Percentiles rank a stretch among this genome's conserved stretches.
phyloP scores from a whole-genome alignment of 2,113 vertebrate species.

The Bufo gargarizans region DNA sequence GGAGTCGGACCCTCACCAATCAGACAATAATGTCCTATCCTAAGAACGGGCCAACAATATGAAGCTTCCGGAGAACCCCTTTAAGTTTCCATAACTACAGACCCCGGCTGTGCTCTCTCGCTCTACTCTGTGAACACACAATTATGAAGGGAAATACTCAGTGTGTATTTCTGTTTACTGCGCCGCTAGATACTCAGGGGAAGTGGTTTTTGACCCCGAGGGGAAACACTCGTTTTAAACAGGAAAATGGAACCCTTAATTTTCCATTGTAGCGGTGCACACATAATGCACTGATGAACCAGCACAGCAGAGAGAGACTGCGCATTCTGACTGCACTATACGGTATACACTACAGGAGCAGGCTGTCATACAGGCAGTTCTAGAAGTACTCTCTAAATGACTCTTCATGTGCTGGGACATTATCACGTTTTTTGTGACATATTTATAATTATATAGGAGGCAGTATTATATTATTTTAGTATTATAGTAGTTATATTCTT shows the following conservation, averaged over 20 bases:
- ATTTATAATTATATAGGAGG: too few relatives aligned
- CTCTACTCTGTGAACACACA: background rate
- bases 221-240: slow-evolving; percentile 82
- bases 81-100: background rate
- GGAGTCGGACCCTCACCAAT: too few relatives aligned
- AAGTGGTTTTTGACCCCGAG: slow-evolving; percentile 77
- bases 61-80: too few relatives aligned
- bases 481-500: too few relatives aligned
- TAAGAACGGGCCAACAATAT: too few relatives aligned
- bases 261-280: slow-evolving; percentile 53
- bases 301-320: background rate
- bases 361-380: background rate
- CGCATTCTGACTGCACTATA: background rate
- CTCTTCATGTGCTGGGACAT: too few relatives aligned
- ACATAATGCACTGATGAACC: slow-evolving; percentile 1
- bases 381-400: too few relatives aligned
- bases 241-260: slow-evolving; percentile 78
- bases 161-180: slow-evolving; percentile 60
- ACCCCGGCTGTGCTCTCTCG: background rate
- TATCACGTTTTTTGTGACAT: too few relatives aligned
- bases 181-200: slow-evolving; percentile 72
- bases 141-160: slow-evolving; percentile 32
- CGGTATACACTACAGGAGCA: background rate
- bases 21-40: too few relatives aligned
- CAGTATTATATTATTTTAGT: too few relatives aligned